Base-by-base conservation (phyloP, 2,888 invertebrate genomes). In the Platerodrilus igneus region DNA sequence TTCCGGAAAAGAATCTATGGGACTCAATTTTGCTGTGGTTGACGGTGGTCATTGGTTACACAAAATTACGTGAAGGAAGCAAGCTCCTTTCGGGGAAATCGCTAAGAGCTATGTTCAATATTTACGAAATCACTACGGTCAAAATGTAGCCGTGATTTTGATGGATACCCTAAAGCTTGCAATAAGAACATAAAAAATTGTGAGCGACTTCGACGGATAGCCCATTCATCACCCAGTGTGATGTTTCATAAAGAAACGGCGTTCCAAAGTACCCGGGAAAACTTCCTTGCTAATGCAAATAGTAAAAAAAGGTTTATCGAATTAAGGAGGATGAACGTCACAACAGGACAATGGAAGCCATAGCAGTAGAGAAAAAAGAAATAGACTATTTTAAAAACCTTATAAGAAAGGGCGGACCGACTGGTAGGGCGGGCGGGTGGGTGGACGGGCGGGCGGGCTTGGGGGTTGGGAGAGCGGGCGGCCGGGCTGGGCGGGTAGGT, bases 11-110 rank as follows among this genome's bases (percentile, higher is more conserved):
- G 21, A 37, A 36, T 38, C 45, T 20, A 43, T 39, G 26, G 29
- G 34, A 37, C 51, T 27, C 2, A 37, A 38, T 18, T 29, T 34
- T 5, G 35, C 45, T 37, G 45, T 57, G 4, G 35, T 61, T n/a
- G 61, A 60, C 43, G 58, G 58, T 15, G 58, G 58, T 15, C 58
- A 42, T 46, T 42, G 58, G 14, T 37, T 61, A 19, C 56, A 60
- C 29, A 44, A 38, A 37, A 53, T 57, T 28, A 48, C 57, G 15
- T 62, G 59, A 58, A 35, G 39, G 21, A 26, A 29, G 10, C 30
- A 49, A 19, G 45, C 37, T 17, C 26, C 40, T 6, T 55, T 51
- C 39, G 35, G 22, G 5, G 19, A 20, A 6, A 51, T 57, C 23
- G 46, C 39, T 29, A 30, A 46, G n/a, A 44, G 44, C 20, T 60